phyloP scores from a whole-genome alignment of 2,113 vertebrate species.

The Phasianus colchicus region DNA sequence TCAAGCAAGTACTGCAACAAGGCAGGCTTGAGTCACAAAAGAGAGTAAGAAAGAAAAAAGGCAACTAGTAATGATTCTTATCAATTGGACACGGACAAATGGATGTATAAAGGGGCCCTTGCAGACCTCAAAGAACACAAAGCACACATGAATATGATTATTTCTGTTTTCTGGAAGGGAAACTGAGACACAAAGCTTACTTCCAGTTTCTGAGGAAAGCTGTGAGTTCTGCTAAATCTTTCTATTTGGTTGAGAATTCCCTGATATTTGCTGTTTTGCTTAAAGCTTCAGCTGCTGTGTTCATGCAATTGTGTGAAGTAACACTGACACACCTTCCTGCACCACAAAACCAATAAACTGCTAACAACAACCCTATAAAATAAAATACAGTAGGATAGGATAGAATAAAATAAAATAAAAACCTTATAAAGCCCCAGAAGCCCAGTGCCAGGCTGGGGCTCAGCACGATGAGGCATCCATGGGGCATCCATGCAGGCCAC shows the following conservation, averaged over 20 bases:
- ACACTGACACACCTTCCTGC: neutral
- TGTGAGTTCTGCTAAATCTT: neutral
- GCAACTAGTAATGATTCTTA: neutral
- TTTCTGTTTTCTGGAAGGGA: neutral
- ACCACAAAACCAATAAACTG: neutral
- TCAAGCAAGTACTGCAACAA: neutral
- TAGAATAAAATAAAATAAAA: neutral
- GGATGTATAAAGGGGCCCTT: neutral
- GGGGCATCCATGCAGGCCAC: neutral
- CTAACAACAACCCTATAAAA: neutral
- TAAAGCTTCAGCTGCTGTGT: neutral
- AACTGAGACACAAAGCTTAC: neutral
- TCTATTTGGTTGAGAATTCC: neutral
- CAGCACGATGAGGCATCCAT: neutral
- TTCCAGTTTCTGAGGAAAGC: neutral
- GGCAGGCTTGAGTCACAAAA: neutral
- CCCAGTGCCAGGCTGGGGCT: neutral
- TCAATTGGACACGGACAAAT: neutral
- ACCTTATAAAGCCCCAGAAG: neutral
- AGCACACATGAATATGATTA: neutral
- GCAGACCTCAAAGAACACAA: neutral
- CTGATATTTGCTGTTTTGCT: neutral
- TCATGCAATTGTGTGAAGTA: neutral
- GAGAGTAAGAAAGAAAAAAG: neutral
- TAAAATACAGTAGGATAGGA: neutral